Conservation (phyloP, 2,113 vertebrate genomes). For the Aptenodytes patagonicus region DNA sequence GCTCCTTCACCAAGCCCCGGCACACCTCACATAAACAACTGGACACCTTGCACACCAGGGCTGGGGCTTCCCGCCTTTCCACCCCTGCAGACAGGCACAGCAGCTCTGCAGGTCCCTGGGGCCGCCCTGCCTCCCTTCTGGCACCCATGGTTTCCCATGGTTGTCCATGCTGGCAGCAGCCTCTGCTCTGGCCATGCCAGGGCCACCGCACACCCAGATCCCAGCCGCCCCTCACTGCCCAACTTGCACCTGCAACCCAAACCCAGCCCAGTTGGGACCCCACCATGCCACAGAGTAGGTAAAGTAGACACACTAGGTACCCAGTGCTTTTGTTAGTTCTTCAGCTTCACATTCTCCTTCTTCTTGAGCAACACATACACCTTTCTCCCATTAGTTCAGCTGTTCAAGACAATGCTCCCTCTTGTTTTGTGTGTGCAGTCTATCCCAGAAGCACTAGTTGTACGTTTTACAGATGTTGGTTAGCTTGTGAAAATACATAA, state of each 20-base stretch:
- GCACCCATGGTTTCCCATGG: neutral
- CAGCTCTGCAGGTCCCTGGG: neutral
- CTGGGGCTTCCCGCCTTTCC: neutral
- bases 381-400: too few relatives aligned
- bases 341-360: too few relatives aligned
- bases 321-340: too few relatives aligned
- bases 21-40: neutral
- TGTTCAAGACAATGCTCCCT: too few relatives aligned
- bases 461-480: too few relatives aligned
- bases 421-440: too few relatives aligned
- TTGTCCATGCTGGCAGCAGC: neutral
- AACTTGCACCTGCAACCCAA: neutral
- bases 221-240: neutral
- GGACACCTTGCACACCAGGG: neutral
- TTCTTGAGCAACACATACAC: too few relatives aligned
- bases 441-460: too few relatives aligned
- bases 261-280: too few relatives aligned
- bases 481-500: too few relatives aligned
- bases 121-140: neutral
- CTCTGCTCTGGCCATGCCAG: neutral
- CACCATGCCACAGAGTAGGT: too few relatives aligned
- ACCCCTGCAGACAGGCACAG: neutral
- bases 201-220: rapidly evolving
- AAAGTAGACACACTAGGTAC: too few relatives aligned
- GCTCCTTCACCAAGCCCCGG: neutral